Percentiles rank a stretch among this genome's conserved stretches.
Evolutionary conservation across 2,888 invertebrate species (phyloP).

Genomic region (Hedya salicella): DNA sequence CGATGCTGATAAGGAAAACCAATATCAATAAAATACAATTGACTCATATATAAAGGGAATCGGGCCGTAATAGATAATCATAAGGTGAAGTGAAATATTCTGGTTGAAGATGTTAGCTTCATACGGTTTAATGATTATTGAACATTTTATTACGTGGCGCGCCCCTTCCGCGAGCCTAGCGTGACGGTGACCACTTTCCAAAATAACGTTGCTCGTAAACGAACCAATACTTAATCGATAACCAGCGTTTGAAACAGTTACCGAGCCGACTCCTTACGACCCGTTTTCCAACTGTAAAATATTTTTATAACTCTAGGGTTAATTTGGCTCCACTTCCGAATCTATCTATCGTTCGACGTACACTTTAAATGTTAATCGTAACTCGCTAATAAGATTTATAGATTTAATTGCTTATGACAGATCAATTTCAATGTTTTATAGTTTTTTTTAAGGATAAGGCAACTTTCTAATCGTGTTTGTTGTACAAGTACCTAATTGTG

Average conservation of each 20-base stretch:
- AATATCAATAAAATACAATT: constrained; percentile 38
- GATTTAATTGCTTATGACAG: constrained; percentile 48
- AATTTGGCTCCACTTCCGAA: constrained; percentile 22
- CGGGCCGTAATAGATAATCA: constrained; percentile 33
- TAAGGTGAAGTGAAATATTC: constrained; percentile 42
- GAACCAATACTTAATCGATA: constrained; percentile 43
- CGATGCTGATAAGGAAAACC: constrained; percentile 35
- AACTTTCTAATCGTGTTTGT: constrained; percentile 52
- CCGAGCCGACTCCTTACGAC: constrained; percentile 27
- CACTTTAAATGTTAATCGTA: constrained; percentile 33
- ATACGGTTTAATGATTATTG: constrained; percentile 43
- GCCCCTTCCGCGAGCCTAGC: constrained; percentile 43
- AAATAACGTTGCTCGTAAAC: constrained; percentile 44
- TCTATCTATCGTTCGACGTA: constrained; percentile 10
- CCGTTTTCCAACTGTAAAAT: constrained; percentile 19
- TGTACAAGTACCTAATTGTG: constrained; percentile 54
- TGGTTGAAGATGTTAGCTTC: constrained; percentile 35
- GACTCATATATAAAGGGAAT: constrained; percentile 37
- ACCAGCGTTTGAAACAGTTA: constrained; percentile 36
- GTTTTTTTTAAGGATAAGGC: constrained; percentile 44
- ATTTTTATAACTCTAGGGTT: constrained; percentile 34
- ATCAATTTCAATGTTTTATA: constrained; percentile 46
- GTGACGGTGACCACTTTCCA: constrained; percentile 47
- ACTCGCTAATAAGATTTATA: constrained; percentile 43
- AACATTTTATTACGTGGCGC: constrained; percentile 46